These are phyloP conservation scores for Drosophila ustulata DNA, from an alignment of 2,888 invertebrate species.

Conservation along the genomic window DNA sequence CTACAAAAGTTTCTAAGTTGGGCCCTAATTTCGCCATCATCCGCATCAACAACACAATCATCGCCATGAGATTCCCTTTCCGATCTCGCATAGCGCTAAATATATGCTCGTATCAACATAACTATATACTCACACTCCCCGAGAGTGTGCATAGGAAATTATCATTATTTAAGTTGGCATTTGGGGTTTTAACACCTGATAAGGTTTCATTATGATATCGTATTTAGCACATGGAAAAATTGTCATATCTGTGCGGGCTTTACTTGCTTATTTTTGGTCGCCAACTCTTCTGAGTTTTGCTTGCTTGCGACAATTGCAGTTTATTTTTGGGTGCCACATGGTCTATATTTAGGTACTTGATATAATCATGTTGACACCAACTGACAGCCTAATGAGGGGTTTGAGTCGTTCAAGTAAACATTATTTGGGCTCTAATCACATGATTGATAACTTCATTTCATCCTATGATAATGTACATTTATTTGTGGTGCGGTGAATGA, in stretches of 20 bases:
- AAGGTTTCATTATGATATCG: slow-evolving; percentile 72
- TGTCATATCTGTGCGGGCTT: slow-evolving; percentile 48
- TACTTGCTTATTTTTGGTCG: slow-evolving; percentile 18
- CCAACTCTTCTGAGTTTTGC: slow-evolving; percentile 11
- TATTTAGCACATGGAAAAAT: slow-evolving; percentile 57
- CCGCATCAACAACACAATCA: neutral
- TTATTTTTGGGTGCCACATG: slow-evolving; percentile 40
- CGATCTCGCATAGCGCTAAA: slow-evolving; percentile 40
- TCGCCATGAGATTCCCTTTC: slow-evolving; percentile 18
- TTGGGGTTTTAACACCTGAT: slow-evolving; percentile 74
- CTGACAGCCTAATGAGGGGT: slow-evolving; percentile 25
- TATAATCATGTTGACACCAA: slow-evolving; percentile 6
- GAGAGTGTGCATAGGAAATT: slow-evolving; percentile 37
- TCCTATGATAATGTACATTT: slow-evolving; percentile 5
- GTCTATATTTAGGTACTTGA: slow-evolving; percentile 25
- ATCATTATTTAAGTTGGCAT: slow-evolving; percentile 51
- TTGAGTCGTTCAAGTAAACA: slow-evolving; percentile 4
- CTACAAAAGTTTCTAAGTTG: slow-evolving; percentile 40
- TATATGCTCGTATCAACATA: slow-evolving; percentile 26
- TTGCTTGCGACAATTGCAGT: slow-evolving; percentile 23
- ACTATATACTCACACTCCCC: slow-evolving; percentile 11
- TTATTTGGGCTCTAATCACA: slow-evolving; percentile 24
- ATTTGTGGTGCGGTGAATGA: slow-evolving; percentile 2
- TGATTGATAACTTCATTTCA: slow-evolving; percentile 30
- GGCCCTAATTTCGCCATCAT: slow-evolving; percentile 2